Conservation (phyloP, 2,113 vertebrate genomes). For the Orcinus orca region DNA sequence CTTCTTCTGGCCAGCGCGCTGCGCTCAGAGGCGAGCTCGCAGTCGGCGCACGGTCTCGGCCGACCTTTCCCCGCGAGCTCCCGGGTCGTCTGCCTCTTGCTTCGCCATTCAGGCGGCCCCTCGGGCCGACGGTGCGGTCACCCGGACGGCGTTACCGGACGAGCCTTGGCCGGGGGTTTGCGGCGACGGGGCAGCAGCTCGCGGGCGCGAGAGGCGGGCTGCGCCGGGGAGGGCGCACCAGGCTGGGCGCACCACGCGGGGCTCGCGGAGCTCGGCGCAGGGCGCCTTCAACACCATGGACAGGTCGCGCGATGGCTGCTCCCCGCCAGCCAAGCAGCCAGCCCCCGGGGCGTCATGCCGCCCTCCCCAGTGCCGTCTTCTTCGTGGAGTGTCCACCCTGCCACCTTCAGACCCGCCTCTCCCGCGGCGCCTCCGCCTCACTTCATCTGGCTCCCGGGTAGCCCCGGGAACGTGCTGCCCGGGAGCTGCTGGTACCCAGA, state of each 20-base stretch:
- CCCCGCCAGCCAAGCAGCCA: not conserved
- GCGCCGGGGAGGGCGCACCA: constrained; percentile 1
- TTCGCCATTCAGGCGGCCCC: constrained; percentile 62
- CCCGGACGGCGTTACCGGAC: not conserved
- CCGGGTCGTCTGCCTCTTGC: constrained; percentile 44
- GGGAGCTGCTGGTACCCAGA: not conserved
- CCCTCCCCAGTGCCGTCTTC: not conserved
- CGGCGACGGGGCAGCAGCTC: not conserved
- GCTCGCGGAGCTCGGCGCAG: not conserved
- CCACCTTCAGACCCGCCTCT: not conserved
- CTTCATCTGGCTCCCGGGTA: constrained; percentile 1
- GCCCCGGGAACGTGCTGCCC: not conserved
- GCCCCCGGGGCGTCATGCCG: not conserved
- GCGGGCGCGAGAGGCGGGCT: not conserved
- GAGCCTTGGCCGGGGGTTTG: not conserved
- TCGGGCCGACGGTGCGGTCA: constrained; percentile 42
- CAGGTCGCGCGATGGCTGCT: constrained; percentile 31
- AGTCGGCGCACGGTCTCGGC: constrained; percentile 17
- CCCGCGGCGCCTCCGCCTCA: constrained; percentile 37
- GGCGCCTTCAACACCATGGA: constrained; percentile 75
- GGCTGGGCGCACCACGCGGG: not conserved
- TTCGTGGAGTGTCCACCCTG: not conserved
- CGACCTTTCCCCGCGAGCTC: constrained; percentile 57
- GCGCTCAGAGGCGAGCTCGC: constrained; percentile 52
- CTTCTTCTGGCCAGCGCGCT: not conserved